Evolutionary conservation across 2,888 invertebrate species (phyloP).

Genomic region (Oconnorella tubifera): DNA sequence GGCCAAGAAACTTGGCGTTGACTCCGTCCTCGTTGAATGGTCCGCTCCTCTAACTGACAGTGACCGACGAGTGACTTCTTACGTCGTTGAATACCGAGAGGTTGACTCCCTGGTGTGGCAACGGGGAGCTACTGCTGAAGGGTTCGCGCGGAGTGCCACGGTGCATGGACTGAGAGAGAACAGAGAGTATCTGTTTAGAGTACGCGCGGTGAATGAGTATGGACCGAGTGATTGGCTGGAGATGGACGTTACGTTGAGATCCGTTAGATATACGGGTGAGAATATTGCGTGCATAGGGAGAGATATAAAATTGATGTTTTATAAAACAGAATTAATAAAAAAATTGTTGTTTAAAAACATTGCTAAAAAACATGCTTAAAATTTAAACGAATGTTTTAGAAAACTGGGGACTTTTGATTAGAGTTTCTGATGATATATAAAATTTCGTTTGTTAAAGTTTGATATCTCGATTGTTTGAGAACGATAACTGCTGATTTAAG

Average conservation of each 20-base stretch:
- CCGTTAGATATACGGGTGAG: constrained; percentile 17
- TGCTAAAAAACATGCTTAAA: too few species aligned
- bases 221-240: constrained; percentile 34
- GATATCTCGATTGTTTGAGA: too few species aligned
- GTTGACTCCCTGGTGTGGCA: constrained; percentile 29
- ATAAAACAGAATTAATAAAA: too few species aligned
- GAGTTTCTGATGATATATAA: too few species aligned
- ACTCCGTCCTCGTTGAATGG: constrained; percentile 77
- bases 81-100: constrained; percentile 40
- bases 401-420: too few species aligned
- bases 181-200: constrained; percentile 51
- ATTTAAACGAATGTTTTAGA: too few species aligned
- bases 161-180: constrained; percentile 41
- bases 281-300: too few species aligned
- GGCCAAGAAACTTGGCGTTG: constrained; percentile 60
- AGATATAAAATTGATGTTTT: too few species aligned
- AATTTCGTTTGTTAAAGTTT: too few species aligned
- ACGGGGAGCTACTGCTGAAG: constrained; percentile 26
- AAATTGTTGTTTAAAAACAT: too few species aligned
- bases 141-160: constrained; percentile 25
- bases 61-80: constrained; percentile 37
- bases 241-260: constrained; percentile 29
- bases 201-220: constrained; percentile 41
- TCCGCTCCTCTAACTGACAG: constrained; percentile 64
- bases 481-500: too few species aligned